A percentile compares a stretch with the other conserved stretches of the same genome.
phyloP scores from a whole-genome alignment of 2,113 vertebrate species.

The Origma solitaria region DNA sequence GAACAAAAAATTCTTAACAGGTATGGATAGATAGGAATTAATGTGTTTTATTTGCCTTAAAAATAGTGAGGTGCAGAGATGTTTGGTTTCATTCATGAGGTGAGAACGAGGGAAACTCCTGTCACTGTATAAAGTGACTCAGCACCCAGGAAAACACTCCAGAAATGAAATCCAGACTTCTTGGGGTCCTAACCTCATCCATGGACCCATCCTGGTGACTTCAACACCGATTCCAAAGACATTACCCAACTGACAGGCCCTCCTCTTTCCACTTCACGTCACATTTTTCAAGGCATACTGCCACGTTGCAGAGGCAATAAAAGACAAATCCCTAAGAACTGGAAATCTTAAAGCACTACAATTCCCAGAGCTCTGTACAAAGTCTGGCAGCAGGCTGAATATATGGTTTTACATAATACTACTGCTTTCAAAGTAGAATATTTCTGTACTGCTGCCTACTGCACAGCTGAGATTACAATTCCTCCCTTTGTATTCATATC shows the following conservation, averaged over 20 bases:
- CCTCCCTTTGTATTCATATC: background rate
- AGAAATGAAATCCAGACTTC: background rate
- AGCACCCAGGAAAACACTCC: background rate
- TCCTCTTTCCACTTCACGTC: background rate
- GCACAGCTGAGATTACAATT: background rate
- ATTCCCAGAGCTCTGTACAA: background rate
- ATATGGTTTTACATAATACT: background rate
- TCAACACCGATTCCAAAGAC: background rate
- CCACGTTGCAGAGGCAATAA: background rate
- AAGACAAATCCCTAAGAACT: background rate
- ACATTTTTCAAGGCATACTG: background rate
- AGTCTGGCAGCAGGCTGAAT: background rate
- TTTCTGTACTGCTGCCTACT: background rate
- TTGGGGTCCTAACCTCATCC: background rate
- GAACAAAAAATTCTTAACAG: background rate
- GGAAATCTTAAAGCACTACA: background rate
- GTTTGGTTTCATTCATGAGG: background rate
- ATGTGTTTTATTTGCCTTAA: background rate
- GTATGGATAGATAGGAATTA: background rate
- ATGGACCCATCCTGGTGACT: background rate
- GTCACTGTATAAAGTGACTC: background rate
- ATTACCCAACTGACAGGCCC: background rate
- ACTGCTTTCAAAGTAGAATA: background rate
- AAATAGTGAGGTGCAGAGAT: background rate
- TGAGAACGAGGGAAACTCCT: fast-evolving